Conservation (phyloP, 1,140 invertebrate species). For the Drosophila sturtevanti region DNA sequence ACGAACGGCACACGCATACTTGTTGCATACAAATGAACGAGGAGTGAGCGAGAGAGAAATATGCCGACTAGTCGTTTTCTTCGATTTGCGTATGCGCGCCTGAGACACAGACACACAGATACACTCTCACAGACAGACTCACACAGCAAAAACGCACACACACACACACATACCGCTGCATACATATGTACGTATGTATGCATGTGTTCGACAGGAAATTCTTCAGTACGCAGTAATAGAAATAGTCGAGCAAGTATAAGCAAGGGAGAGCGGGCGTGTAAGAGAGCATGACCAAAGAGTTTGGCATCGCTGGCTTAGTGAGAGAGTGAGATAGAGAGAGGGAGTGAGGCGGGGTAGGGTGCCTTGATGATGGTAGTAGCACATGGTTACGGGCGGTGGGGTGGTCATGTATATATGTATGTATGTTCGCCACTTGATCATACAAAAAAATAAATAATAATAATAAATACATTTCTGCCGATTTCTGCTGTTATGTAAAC, state of each 20-base stretch:
- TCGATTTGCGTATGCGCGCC: slow-evolving; percentile 57
- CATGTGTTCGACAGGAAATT: slow-evolving; percentile 64
- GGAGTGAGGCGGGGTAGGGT: background rate
- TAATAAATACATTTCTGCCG: slow-evolving; percentile 2
- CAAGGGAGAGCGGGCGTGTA: background rate
- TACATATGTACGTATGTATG: slow-evolving; percentile 32
- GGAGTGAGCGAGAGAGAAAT: slow-evolving; percentile 25
- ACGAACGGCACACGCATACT: slow-evolving; percentile 45
- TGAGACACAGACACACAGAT: slow-evolving; percentile 15
- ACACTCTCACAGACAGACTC: slow-evolving; percentile 25
- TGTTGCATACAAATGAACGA: slow-evolving; percentile 72
- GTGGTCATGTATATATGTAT: too few species aligned
- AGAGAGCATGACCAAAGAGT: too few species aligned
- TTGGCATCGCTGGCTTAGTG: too few species aligned
- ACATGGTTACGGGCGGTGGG: background rate
- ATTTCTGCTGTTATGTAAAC: slow-evolving; percentile 42
- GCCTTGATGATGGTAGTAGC: background rate
- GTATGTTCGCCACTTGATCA: slow-evolving; percentile 2
- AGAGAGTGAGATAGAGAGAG: background rate
- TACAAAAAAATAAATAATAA: background rate
- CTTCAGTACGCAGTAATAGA: slow-evolving; percentile 46
- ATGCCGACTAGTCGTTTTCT: slow-evolving; percentile 37
- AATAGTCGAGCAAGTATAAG: slow-evolving; percentile 11
- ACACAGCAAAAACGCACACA: slow-evolving; percentile 13
- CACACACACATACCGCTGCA: slow-evolving; percentile 38